Evolutionary conservation across 2,113 vertebrate genomes (phyloP).

Genomic region (Prietella phreatophila): DNA sequence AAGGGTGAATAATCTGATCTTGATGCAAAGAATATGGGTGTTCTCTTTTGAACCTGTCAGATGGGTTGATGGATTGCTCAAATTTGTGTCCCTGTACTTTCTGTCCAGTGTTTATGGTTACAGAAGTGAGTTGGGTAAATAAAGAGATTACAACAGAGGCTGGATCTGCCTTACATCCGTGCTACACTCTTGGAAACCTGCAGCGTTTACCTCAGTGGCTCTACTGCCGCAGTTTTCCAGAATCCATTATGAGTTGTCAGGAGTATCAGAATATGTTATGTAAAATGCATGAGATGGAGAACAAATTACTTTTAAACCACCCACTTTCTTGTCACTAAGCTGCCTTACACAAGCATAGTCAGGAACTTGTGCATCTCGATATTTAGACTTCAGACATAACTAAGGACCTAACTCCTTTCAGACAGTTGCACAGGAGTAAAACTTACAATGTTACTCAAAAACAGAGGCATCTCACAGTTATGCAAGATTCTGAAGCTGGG

Average conservation of each 20-base stretch:
- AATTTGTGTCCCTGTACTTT: slow-evolving; percentile 49
- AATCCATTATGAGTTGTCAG: not conserved
- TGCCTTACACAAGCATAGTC: not conserved
- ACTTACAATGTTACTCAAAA: not conserved
- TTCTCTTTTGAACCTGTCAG: slow-evolving; percentile 37
- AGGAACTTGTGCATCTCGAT: not conserved
- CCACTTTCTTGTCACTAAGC: not conserved
- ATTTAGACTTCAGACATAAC: not conserved
- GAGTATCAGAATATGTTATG: not conserved
- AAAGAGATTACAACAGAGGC: slow-evolving; percentile 55
- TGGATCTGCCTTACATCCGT: slow-evolving; percentile 55
- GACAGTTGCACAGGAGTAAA: not conserved
- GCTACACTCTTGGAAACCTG: slow-evolving; percentile 33
- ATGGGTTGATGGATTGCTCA: slow-evolving; percentile 54
- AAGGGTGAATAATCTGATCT: not conserved
- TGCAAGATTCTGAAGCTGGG: not conserved
- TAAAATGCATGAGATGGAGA: slow-evolving; percentile 11
- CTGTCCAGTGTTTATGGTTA: slow-evolving; percentile 57
- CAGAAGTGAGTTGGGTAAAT: slow-evolving; percentile 57
- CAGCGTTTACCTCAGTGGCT: slow-evolving; percentile 34
- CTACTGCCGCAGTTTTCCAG: slow-evolving; percentile 18
- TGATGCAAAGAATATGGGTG: not conserved
- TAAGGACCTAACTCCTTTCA: not conserved
- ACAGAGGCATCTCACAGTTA: not conserved
- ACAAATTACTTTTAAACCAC: not conserved